Evolutionary conservation across 2,797 vertebrate species (phyloP).

Genomic region (Scolopax rusticola): DNA sequence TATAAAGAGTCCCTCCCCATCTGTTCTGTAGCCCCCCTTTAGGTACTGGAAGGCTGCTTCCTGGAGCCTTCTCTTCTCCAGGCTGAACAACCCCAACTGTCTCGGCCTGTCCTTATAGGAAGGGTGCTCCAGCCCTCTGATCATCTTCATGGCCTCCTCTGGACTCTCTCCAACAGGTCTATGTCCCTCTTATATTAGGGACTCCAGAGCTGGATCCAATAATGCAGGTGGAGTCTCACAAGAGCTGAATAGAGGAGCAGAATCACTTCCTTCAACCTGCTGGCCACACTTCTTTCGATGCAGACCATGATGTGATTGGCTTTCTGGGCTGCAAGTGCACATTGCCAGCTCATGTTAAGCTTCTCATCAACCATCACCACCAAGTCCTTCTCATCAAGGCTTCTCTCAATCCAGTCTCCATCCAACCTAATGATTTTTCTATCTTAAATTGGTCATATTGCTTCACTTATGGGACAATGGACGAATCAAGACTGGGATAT

Average conservation of each 20-base stretch:
- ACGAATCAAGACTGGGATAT: background rate
- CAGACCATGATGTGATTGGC: background rate
- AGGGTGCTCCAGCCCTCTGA: background rate
- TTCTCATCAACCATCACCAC: background rate
- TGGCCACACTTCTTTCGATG: background rate
- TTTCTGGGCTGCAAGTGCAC: background rate
- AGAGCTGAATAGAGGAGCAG: background rate
- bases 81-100: background rate
- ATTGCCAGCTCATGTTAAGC: background rate
- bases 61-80: background rate
- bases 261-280: background rate
- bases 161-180: background rate
- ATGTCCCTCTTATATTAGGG: background rate
- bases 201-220: background rate
- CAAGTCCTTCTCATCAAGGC: background rate
- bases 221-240: background rate
- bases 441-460: background rate
- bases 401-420: background rate
- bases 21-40: background rate
- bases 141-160: background rate
- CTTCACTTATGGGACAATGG: background rate
- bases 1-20: background rate
- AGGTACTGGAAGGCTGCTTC: background rate
- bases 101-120: background rate
- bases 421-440: background rate